Evolutionary conservation across 2,113 vertebrate species (phyloP), one percentile per base, ranked within the genome.

Genomic region (Fukomys damarensis): DNA sequence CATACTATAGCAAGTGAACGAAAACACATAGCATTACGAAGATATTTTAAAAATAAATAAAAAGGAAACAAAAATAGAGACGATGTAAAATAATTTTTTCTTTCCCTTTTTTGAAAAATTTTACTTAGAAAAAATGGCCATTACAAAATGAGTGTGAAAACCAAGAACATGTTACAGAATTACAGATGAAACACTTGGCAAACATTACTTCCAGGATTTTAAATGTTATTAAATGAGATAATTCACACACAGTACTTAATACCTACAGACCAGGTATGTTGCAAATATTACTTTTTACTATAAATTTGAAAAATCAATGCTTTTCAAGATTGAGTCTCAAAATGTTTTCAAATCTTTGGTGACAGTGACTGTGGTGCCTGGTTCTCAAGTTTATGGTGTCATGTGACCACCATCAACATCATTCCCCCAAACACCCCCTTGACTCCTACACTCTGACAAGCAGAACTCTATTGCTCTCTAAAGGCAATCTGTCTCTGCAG

Each of bases 291-390:
- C 35, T 61, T 93, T 80, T 72, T 59, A 35, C 77, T 41, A 63
- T n/a, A 59, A 91, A 77, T 96, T 85, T 88, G 63, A 66, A 96
- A 96, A 94, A 87, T 26, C 24, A 89, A 41, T 68, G 38, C 32
- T 95, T 84, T 93, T 66, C 32, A 77, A 46, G 61, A 93, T 9
- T 83, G 28, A 89, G 35, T 35, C 41, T 89, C 41, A 89, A 93
- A 43, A 49, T 72, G 61, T 46, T 76, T 87, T 80, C 30, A 66
- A n/a, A 85, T 80, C 41, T 56, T 86, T 4, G 26, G 38, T 28
- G 38, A 52, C 5, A 35, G 3, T 68, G 65, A n/a, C 9, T 66
- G 26, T 49, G 86, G n/a, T 56, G 38, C 30, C 58, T 1, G 38
- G 19, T 38, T 72, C 65, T 74, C 61, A n/a, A 49, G 87, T 79